Evolutionary conservation across 2,888 invertebrate species (phyloP), one percentile per base, ranked within the genome.

Genomic region (Coelinius sp.): DNA sequence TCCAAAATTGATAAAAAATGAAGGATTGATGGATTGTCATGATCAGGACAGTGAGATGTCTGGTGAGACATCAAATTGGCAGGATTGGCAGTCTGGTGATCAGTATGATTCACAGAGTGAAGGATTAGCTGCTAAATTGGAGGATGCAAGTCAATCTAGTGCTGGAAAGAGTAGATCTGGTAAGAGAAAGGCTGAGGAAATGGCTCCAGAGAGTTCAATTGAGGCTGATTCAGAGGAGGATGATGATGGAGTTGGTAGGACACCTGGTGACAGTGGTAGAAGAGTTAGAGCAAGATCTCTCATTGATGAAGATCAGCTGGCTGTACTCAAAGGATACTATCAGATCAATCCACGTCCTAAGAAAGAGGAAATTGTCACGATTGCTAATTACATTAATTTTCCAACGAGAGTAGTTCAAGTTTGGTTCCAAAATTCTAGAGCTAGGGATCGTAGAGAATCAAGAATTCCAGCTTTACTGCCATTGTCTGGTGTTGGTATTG

Each of bases 391-490:
- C 81, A 90, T 92, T 66, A 90, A 90, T 68, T 91, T 92, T 78
- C 89, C 91, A 49, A 90, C 91, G 62, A 82, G 88, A 10, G 88
- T 88, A 6, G 87, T 88, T 77, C 88, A 88, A 81, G 98, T 97
- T 5, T 98, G 98, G 97, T 98, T 98, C 86, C 98, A 98, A 89
- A 98, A 98, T 87, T 96, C 95, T 77, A 91, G 97, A 76, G 97
- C 97, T 0, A 91, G 97, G 67, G 96, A 96, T 83, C 92, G 97
- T 59, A 91, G 96, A 66, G 92, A 93, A 83, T 85, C 82, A 31
- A 84, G 82, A 59, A 83, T 81, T 68, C 86, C 83, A 27, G 84
- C 78, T 5, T 74, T 85, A 62, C 84, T 88, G 75, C 88, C 87
- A 76, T 82, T 87, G 67, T 81, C 81, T 25, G 83, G 82, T 71